Conservation (phyloP, 2,888 invertebrate species). For the Mesochorus sp. region DNA sequence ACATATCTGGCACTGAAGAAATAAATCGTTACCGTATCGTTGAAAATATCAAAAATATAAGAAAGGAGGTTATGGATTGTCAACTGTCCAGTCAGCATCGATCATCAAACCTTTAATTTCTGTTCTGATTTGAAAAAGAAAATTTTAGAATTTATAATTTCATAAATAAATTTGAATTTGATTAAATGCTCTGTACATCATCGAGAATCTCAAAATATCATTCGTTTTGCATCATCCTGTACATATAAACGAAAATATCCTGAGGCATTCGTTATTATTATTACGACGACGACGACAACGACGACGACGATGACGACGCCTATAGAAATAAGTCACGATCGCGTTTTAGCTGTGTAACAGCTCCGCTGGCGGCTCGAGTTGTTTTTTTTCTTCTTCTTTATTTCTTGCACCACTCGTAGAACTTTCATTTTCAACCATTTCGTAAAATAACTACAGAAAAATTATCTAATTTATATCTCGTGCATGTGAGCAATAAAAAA, state of each 20-base stretch:
- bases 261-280: conserved; percentile 39
- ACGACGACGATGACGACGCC: conserved; percentile 30
- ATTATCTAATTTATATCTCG: too few relatives aligned
- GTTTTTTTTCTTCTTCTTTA: conserved; percentile 12
- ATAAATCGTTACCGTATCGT: too few relatives aligned
- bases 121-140: too few relatives aligned
- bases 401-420: background rate
- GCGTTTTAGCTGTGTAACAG: background rate
- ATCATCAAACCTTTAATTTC: too few relatives aligned
- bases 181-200: too few relatives aligned
- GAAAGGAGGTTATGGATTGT: too few relatives aligned
- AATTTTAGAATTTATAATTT: too few relatives aligned
- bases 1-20: too few relatives aligned
- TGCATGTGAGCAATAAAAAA: background rate
- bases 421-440: conserved; percentile 44
- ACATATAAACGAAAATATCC: conserved; percentile 21
- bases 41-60: too few relatives aligned
- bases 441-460: conserved; percentile 7
- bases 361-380: background rate
- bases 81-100: too few relatives aligned
- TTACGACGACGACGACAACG: conserved; percentile 34
- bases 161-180: too few relatives aligned
- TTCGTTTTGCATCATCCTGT: background rate
- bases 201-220: too few relatives aligned
- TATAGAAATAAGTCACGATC: conserved; percentile 23